Conservation (phyloP, 2,113 vertebrate genomes). For the Paradisaea rubra region DNA sequence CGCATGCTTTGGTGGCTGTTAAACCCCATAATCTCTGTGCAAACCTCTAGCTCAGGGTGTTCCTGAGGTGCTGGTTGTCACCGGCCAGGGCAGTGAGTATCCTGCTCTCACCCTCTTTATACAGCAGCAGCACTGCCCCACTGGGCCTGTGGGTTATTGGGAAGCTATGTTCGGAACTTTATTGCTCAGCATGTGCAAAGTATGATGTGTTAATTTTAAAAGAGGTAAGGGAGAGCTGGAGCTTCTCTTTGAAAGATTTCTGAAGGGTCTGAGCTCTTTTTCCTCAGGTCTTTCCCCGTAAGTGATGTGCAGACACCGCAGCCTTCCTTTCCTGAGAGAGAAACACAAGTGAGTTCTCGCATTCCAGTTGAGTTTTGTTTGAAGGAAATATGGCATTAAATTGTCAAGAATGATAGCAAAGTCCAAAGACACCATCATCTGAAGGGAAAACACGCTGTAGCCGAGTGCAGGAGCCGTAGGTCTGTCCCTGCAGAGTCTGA, state of each 20-base stretch:
- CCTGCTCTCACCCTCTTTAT: background rate
- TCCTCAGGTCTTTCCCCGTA: background rate
- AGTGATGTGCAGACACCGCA: fast-evolving
- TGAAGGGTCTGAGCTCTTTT: background rate
- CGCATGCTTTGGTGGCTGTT: background rate
- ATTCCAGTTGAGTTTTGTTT: background rate
- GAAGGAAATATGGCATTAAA: background rate
- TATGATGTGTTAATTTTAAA: background rate
- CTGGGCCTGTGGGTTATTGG: too few species aligned
- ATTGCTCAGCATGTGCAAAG: background rate
- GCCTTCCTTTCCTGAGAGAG: background rate
- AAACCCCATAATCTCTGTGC: background rate
- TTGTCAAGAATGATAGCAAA: background rate
- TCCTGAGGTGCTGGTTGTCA: background rate
- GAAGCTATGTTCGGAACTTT: fast-evolving
- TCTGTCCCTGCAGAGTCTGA: background rate
- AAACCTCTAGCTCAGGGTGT: background rate
- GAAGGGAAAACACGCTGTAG: fast-evolving
- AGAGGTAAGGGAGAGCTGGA: background rate
- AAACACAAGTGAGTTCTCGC: background rate
- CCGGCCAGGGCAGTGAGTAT: background rate
- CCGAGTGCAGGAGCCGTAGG: background rate
- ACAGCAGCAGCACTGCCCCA: fast-evolving
- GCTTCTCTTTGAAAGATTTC: background rate
- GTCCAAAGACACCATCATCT: background rate